A percentile compares a stretch with the other conserved stretches of the same genome.
Evolutionary conservation across 2,113 vertebrate species (phyloP).

Genomic region (Myrmecophaga tridactyla): DNA sequence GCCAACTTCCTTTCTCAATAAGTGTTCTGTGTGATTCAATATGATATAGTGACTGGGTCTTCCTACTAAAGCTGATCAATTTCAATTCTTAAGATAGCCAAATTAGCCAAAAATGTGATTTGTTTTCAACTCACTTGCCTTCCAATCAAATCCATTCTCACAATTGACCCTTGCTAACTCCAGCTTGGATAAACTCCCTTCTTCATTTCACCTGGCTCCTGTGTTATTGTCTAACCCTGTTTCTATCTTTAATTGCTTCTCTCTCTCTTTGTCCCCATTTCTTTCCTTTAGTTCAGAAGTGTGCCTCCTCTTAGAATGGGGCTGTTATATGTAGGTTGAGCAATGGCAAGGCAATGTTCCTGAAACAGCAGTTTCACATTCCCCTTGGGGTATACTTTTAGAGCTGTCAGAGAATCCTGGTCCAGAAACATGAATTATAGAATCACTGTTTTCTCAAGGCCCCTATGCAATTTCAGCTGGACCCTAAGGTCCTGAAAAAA

Average conservation of each 20-base stretch:
- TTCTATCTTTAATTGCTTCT: neutral
- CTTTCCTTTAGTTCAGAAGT: neutral
- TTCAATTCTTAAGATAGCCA: neutral
- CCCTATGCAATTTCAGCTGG: constrained; percentile 57
- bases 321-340: neutral
- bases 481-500: constrained; percentile 27
- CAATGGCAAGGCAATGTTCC: neutral
- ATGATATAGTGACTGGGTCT: neutral
- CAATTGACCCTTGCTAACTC: neutral
- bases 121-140: neutral
- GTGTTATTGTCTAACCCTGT: neutral
- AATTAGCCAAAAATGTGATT: neutral
- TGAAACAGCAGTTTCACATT: constrained; percentile 22
- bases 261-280: neutral
- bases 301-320: neutral
- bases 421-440: constrained; percentile 57
- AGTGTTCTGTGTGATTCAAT: neutral
- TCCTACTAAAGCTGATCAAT: neutral
- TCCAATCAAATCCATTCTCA: neutral
- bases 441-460: constrained; percentile 60
- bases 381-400: constrained; percentile 54
- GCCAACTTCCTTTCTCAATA: neutral
- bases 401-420: constrained; percentile 37
- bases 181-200: neutral
- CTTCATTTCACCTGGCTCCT: neutral